Conservation (phyloP, 2,797 vertebrate genomes). For the Myotis pilosus region DNA sequence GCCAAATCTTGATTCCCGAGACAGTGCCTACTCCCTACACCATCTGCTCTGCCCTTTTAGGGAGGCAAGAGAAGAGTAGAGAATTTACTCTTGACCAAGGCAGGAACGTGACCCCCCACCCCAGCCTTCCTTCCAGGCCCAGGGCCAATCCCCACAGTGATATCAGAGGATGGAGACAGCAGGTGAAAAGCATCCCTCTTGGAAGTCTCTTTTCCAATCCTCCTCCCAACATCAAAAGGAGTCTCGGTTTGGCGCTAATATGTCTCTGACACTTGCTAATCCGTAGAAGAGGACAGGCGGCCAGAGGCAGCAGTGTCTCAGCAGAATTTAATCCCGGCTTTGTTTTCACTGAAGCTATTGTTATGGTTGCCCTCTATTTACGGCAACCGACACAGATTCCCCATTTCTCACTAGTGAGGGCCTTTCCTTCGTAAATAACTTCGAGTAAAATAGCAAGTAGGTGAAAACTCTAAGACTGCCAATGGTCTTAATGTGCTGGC, state of each 20-base stretch:
- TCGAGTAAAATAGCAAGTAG: not conserved
- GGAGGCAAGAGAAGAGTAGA: not conserved
- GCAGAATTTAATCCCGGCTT: constrained; percentile 39
- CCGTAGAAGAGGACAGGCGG: not conserved
- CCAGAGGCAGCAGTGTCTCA: not conserved
- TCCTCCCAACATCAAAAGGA: constrained; percentile 38
- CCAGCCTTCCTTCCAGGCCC: not conserved
- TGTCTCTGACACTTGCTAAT: constrained; percentile 50
- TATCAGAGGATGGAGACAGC: not conserved
- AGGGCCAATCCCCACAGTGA: not conserved
- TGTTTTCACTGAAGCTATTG: constrained; percentile 53
- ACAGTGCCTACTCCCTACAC: not conserved
- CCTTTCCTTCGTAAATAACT: not conserved
- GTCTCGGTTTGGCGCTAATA: constrained; percentile 48
- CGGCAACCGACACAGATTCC: not conserved
- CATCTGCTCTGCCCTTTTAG: not conserved
- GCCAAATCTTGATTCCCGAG: not conserved
- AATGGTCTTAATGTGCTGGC: not conserved
- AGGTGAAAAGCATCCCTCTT: not conserved
- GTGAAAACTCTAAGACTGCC: not conserved
- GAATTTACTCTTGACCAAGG: not conserved
- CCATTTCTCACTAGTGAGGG: not conserved
- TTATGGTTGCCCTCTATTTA: constrained; percentile 36
- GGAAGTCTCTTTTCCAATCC: not conserved
- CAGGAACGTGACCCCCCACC: not conserved